Percentiles rank a stretch among this genome's conserved stretches.
Conservation (phyloP, 1,140 invertebrate species). For the Venturia canescens region DNA sequence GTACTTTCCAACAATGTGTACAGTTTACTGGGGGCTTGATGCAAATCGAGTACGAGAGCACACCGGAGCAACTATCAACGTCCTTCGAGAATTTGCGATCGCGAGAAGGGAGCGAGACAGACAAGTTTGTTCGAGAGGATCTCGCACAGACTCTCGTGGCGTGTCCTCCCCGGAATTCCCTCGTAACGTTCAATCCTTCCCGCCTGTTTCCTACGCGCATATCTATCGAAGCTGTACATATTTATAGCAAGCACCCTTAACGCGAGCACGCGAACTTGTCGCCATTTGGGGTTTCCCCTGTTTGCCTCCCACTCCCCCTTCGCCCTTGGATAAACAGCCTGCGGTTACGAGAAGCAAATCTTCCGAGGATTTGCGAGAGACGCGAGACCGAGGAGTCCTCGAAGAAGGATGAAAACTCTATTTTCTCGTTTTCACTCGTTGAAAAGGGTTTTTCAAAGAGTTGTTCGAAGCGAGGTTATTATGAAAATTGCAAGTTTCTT, state of each 20-base stretch:
- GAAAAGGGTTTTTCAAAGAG: no score
- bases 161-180: constrained; percentile 1
- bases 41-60: constrained; percentile 74
- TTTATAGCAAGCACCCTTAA: neutral
- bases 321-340: neutral
- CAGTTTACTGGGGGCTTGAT: constrained; percentile 64
- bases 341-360: neutral
- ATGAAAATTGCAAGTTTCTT: no score
- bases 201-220: neutral
- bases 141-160: constrained; percentile 22
- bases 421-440: no score
- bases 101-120: constrained; percentile 52
- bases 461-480: no score
- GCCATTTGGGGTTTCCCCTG: constrained; percentile 69
- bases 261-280: constrained; percentile 52
- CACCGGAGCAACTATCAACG: constrained; percentile 56
- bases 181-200: neutral
- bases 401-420: no score
- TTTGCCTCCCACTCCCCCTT: constrained; percentile 49
- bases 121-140: constrained; percentile 56
- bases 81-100: constrained; percentile 66
- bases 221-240: neutral
- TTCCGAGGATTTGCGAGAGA: neutral
- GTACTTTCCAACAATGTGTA: constrained; percentile 41
- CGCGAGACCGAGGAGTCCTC: neutral